phyloP scores from a whole-genome alignment of 1,140 invertebrate species.

The Batillaria attramentaria region DNA sequence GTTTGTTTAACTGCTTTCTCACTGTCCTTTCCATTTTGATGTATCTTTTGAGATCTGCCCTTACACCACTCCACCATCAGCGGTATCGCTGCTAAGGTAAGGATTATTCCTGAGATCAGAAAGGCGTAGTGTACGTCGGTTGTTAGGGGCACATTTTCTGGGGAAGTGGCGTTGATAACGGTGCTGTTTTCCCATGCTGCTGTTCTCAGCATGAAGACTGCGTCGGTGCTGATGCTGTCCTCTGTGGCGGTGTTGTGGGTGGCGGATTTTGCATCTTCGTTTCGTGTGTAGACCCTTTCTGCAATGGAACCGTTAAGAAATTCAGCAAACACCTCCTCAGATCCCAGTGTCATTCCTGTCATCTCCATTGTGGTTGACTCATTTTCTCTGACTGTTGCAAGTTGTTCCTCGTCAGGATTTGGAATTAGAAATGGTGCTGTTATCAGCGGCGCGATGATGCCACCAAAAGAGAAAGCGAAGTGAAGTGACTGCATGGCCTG shows the following conservation, averaged over 20 bases:
- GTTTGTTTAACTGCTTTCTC: constrained; percentile 26
- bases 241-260: too few relatives aligned
- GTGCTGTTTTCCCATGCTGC: too few relatives aligned
- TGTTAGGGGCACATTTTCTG: neutral
- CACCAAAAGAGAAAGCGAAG: constrained; percentile 53
- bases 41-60: constrained; percentile 21
- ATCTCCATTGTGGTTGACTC: too few relatives aligned
- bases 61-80: constrained; percentile 16
- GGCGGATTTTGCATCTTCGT: too few relatives aligned
- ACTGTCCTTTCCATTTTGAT: neutral
- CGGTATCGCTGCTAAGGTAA: constrained; percentile 20
- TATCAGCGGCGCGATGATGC: constrained; percentile 48
- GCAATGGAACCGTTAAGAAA: too few relatives aligned
- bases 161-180: neutral
- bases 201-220: too few relatives aligned
- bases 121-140: constrained; percentile 35
- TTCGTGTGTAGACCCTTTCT: too few relatives aligned
- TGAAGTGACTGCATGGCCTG: constrained; percentile 48
- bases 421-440: constrained; percentile 52
- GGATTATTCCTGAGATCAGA: constrained; percentile 30
- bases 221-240: neutral
- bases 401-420: constrained; percentile 17
- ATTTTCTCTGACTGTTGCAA: too few relatives aligned
- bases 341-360: too few relatives aligned
- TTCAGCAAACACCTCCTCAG: too few relatives aligned